Base-by-base conservation (phyloP, 2,113 vertebrate species). In the Leptodactylus fuscus region DNA sequence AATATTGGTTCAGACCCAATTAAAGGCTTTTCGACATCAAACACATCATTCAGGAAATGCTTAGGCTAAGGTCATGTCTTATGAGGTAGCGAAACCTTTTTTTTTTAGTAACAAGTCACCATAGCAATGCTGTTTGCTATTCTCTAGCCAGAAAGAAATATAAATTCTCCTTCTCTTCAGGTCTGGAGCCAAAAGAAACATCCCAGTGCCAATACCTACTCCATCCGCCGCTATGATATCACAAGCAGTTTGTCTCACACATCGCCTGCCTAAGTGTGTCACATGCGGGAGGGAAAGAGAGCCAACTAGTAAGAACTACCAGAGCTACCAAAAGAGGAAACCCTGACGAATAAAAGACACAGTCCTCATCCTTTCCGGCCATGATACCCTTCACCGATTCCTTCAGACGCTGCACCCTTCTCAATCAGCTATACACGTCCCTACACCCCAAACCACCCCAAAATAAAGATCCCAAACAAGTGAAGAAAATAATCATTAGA, bases 91-190 rank as follows among this genome's bases (percentile, higher is more conserved):
- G 8, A 53, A 80, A 75, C 48, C 46, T 22, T 85, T 75, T 44
- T 75, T 44, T 44, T 70, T 79, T 85, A 85, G 83, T 41, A 55
- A 85, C 44, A 78, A 51, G 67, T 85, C 70, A 74, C 82, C 82
- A 83, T 75, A 62, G 82, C 82, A 75, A 79, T 85, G 46, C 62
- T 34, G 73, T 67, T 78, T 77, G 60, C 83, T 46, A 44, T 85
- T 58, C 75, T 80, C 48, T 71, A 71, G 41, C 70, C 49, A 83
- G 70, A 69, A 15, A 85, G 75, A 58, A 85, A 20, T 34, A 77
- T 78, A 70, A 79, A 79, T 55, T 58, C 75, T 79, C 15, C 49
- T 85, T 85, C n/a, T 48, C 48, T 79, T 85, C 75, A 71, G 13
- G 49, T 32, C 60, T 58, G 32, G 24, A 44, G 75, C 83, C 75